A percentile compares a stretch with the other conserved stretches of the same genome.
Evolutionary conservation across 2,888 invertebrate genomes (phyloP).

Genomic region (Pocota personata): DNA sequence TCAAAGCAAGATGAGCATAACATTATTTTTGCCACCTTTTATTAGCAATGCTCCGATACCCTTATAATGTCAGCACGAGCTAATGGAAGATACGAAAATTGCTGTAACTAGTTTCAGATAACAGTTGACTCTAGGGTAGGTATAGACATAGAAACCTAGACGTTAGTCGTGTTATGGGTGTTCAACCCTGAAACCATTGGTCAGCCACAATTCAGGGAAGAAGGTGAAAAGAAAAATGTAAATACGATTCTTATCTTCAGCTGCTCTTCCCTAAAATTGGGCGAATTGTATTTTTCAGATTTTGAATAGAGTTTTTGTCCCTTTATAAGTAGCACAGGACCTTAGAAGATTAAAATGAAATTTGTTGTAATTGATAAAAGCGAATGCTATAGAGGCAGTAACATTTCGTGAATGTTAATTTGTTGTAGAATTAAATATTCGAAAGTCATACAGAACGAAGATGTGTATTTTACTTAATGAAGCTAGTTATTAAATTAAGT

Average conservation of each 20-base stretch:
- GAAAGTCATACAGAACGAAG: too few relatives aligned
- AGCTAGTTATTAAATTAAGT: too few relatives aligned
- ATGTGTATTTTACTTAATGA: too few relatives aligned
- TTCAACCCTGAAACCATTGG: background rate
- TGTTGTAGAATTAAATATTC: too few relatives aligned
- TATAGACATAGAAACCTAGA: background rate
- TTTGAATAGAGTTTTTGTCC: background rate
- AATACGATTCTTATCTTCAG: constrained; percentile 11
- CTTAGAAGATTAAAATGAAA: too few relatives aligned
- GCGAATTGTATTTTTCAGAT: background rate
- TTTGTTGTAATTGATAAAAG: too few relatives aligned
- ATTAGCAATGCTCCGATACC: constrained; percentile 34
- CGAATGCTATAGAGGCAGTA: too few relatives aligned
- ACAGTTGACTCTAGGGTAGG: constrained; percentile 4
- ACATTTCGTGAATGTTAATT: too few relatives aligned
- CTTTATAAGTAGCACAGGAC: background rate
- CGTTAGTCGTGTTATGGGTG: background rate
- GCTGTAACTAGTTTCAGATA: constrained; percentile 6
- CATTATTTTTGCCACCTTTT: constrained; percentile 53
- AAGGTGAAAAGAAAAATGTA: background rate
- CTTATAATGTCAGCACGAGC: constrained; percentile 54
- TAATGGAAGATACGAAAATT: constrained; percentile 31
- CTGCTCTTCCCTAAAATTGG: constrained; percentile 15
- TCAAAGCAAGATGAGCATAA: constrained; percentile 26
- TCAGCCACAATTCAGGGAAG: constrained; percentile 15